Evolutionary conservation across 2,113 vertebrate genomes (phyloP).

Genomic region (Salvelinus namaycush): DNA sequence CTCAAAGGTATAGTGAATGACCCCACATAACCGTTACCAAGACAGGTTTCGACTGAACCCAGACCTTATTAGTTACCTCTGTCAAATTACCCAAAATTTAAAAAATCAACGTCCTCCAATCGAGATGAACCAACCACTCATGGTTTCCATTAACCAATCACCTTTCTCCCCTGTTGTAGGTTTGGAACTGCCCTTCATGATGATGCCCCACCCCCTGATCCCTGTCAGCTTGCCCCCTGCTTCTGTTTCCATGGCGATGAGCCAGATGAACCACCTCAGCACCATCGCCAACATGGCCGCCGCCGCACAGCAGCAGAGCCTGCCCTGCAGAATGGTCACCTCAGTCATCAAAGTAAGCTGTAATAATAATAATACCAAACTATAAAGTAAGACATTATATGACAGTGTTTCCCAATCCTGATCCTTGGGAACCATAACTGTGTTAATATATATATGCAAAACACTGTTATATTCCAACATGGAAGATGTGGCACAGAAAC

Average conservation of each 20-base stretch:
- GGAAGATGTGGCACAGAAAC: constrained; percentile 96
- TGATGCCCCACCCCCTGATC: constrained; percentile 99
- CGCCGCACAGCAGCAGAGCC: constrained; percentile 94
- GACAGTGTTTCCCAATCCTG: neutral
- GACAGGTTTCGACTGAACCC: too few relatives aligned
- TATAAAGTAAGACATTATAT: neutral
- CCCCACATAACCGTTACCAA: too few relatives aligned
- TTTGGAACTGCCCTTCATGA: constrained; percentile 99
- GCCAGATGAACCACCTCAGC: constrained; percentile 99
- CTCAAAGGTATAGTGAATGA: too few relatives aligned
- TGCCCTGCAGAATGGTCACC: constrained; percentile 94
- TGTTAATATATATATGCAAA: neutral
- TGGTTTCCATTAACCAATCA: constrained; percentile 57
- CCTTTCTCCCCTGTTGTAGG: constrained; percentile 73
- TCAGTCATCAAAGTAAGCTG: constrained; percentile 96
- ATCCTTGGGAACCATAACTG: neutral
- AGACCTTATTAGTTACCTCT: too few relatives aligned
- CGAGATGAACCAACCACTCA: too few relatives aligned
- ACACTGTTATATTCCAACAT: constrained; percentile 77
- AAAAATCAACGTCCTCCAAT: too few relatives aligned
- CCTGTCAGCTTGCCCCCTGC: constrained; percentile 99
- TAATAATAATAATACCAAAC: neutral
- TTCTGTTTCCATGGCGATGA: constrained; percentile 99
- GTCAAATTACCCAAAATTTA: too few relatives aligned
- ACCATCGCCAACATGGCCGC: constrained; percentile 99